Evolutionary conservation across 2,888 invertebrate species (phyloP).

Genomic region (Phymatocera aterrima): DNA sequence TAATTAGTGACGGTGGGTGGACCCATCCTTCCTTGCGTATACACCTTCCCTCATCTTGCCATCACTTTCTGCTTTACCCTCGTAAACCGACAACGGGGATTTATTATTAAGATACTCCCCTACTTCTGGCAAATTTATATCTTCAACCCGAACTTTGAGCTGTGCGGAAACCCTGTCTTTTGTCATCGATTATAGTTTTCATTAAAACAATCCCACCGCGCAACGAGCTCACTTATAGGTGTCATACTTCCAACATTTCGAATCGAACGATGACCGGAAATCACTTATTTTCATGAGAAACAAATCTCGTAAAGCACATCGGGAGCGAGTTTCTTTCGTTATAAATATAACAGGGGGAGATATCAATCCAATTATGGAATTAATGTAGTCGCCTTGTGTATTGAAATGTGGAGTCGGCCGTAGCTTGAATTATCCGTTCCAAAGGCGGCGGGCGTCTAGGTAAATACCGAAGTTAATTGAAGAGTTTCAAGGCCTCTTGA

Average conservation of each 20-base stretch:
- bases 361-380: conserved; percentile 31
- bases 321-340: not conserved
- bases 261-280: not conserved
- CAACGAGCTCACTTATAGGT: not conserved
- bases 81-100: conserved; percentile 50
- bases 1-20: conserved; percentile 68
- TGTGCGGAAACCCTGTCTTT: not conserved
- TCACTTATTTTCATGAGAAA: not conserved
- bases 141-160: not conserved
- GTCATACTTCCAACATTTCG: not conserved
- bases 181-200: not conserved
- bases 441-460: conserved; percentile 33
- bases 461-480: conserved; percentile 42
- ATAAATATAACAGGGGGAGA: not conserved
- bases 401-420: conserved; percentile 22
- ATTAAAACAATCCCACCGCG: not conserved
- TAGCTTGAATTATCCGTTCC: conserved; percentile 29
- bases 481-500: conserved; percentile 44
- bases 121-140: not conserved
- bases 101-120: conserved; percentile 50
- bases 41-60: conserved; percentile 41
- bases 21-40: conserved; percentile 51
- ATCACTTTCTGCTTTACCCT: conserved; percentile 48
- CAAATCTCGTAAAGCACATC: not conserved
- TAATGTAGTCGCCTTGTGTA: conserved; percentile 12